Evolutionary conservation across 2,113 vertebrate genomes (phyloP).

Genomic region (Barnardius zonarius): DNA sequence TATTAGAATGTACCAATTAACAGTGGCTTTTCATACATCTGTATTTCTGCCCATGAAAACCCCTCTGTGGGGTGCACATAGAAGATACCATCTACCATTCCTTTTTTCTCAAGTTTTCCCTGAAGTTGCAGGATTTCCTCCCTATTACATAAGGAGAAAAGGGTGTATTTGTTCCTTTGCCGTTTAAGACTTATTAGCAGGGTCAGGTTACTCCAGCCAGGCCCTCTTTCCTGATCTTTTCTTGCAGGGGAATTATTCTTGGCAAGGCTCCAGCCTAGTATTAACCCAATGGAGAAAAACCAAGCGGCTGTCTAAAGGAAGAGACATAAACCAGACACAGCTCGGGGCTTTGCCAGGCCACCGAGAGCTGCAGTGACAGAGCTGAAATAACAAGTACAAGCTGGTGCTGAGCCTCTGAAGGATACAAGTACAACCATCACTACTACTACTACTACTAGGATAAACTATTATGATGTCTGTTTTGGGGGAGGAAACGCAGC

Average conservation of each 20-base stretch:
- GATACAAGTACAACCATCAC: neutral
- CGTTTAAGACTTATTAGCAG: neutral
- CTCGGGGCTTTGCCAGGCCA: neutral
- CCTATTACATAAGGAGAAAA: slow-evolving; percentile 20
- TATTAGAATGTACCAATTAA: neutral
- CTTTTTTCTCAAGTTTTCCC: slow-evolving; percentile 10
- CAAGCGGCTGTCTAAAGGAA: neutral
- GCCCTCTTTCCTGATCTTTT: slow-evolving; percentile 45
- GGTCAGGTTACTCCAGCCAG: neutral
- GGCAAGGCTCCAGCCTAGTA: neutral
- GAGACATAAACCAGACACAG: neutral
- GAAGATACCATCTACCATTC: neutral
- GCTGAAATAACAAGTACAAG: neutral
- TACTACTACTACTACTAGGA: neutral
- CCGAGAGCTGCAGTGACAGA: neutral
- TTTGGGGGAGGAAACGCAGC: rapidly evolving
- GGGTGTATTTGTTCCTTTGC: slow-evolving; percentile 24
- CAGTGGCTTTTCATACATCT: neutral
- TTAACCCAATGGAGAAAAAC: neutral
- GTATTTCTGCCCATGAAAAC: neutral
- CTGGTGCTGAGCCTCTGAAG: neutral
- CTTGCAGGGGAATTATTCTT: slow-evolving; percentile 47
- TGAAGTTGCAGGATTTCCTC: slow-evolving; percentile 50
- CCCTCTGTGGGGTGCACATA: neutral
- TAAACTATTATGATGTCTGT: rapidly evolving